These are phyloP conservation scores for Sicus ferrugineus DNA, from an alignment of 2,888 invertebrate species.

Conservation along the genomic window DNA sequence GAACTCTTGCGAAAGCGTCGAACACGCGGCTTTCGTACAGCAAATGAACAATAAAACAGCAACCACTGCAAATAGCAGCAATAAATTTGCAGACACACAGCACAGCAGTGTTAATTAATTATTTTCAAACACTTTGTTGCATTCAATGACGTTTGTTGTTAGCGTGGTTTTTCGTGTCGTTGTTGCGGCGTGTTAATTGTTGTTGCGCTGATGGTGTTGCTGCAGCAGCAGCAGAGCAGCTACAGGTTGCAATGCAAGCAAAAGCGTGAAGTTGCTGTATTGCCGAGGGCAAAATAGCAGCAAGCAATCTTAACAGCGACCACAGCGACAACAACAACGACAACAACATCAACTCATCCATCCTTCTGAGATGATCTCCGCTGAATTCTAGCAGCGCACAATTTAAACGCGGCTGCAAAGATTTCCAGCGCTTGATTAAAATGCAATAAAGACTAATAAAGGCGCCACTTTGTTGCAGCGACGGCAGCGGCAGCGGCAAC, in stretches of 20 bases:
- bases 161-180: neutral
- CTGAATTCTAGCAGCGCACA: constrained; percentile 1
- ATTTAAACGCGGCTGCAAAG: constrained; percentile 2
- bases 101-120: constrained; percentile 10
- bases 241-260: no score
- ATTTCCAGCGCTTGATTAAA: constrained; percentile 25
- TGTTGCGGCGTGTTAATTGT: neutral
- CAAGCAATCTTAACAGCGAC: neutral
- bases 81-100: neutral
- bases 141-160: neutral
- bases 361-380: neutral
- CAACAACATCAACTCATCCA: neutral
- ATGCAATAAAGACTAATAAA: constrained; percentile 30
- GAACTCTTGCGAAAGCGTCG: no score
- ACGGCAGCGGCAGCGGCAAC: neutral
- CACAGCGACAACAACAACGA: neutral
- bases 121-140: constrained; percentile 14
- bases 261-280: neutral
- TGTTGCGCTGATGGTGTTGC: neutral
- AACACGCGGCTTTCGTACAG: no score
- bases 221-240: neutral
- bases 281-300: neutral
- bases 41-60: no score
- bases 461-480: constrained; percentile 8
- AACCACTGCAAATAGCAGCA: neutral